Evolutionary conservation across 1,140 invertebrate genomes (phyloP), one percentile per base, ranked within the genome.

Genomic region (Dysdera silvatica): DNA sequence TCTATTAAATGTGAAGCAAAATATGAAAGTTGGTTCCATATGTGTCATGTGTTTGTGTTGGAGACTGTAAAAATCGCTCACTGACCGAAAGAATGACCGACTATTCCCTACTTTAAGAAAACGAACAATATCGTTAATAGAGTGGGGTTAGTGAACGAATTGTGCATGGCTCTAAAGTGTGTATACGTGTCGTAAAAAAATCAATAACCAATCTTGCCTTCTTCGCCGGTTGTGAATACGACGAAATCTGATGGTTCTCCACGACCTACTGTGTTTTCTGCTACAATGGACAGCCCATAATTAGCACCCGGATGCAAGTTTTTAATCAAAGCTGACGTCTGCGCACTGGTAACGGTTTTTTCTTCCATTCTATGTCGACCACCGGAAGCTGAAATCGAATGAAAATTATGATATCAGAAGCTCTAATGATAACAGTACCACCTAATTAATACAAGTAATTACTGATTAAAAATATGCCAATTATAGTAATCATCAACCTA

Each of bases 221-320:
- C 93, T 79, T 97, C 94, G 26, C 91, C 89, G 29, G 93, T 96
- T 49, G 91, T 91, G 64, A 95, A 93, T 0, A 88, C 91, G 0
- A 97, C 88, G 8, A 87, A 88, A 69, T 92, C 88, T 1, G 92
- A 95, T 0, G 93, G 89, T 71, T 91, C 86, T 3, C 91, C 92
- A 1, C 84, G 83, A 23, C 95, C 94, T 65, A 98, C 87, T 76
- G 91, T 88, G 74, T 98, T 98, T 78, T 95, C 89, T 65, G 92
- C 95, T 8, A 94, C 86, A 65, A 97, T 89, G 54, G 93, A 81
- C 58, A 96, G 83, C 70, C 95, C 88, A 73, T 97, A 98, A 2
- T 89, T 88, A 0, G 88, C 93, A 3, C 93, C 90, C 16, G 95
- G 93, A 71, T 87, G 82, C 0, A 98, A 67, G 49, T 69, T 69